A percentile compares a stretch with the other conserved stretches of the same genome.
Evolutionary conservation across 2,113 vertebrate genomes (phyloP).

Genomic region (Ammospiza nelsoni): DNA sequence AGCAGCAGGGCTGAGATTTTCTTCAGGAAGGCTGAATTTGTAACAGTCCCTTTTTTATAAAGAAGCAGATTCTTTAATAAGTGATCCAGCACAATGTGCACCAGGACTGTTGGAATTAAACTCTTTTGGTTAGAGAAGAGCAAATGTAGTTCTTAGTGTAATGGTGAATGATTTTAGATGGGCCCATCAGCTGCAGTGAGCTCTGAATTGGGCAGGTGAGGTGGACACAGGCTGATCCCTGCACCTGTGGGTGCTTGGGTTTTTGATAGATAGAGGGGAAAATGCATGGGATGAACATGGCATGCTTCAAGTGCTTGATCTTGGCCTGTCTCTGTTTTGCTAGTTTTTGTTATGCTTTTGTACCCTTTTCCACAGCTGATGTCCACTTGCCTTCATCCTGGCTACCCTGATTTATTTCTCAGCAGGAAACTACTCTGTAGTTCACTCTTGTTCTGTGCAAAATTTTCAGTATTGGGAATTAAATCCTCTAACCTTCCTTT

Average conservation of each 20-base stretch:
- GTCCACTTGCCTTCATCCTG: not conserved
- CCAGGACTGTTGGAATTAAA: not conserved
- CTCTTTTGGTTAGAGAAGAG: not conserved
- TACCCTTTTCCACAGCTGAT: not conserved
- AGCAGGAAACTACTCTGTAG: not conserved
- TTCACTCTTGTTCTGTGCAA: not conserved
- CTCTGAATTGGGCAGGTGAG: not conserved
- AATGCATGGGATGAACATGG: not conserved
- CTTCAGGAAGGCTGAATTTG: not conserved
- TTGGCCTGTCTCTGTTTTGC: not conserved
- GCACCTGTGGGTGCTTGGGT: not conserved
- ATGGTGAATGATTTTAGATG: not conserved
- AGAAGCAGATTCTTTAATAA: not conserved
- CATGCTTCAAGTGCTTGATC: not conserved
- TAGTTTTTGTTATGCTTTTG: not conserved
- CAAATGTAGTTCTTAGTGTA: not conserved
- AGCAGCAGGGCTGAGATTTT: not conserved
- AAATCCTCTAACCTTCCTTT: not conserved
- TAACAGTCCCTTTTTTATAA: not conserved
- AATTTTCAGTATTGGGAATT: not conserved
- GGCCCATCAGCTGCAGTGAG: not conserved
- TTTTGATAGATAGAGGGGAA: not conserved
- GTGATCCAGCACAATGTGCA: not conserved
- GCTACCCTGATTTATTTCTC: not conserved
- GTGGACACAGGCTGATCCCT: not conserved